Percentiles rank a stretch among this genome's conserved stretches.
Evolutionary conservation across 2,888 invertebrate species (phyloP).

Genomic region (Zygothrica quintamaculata): DNA sequence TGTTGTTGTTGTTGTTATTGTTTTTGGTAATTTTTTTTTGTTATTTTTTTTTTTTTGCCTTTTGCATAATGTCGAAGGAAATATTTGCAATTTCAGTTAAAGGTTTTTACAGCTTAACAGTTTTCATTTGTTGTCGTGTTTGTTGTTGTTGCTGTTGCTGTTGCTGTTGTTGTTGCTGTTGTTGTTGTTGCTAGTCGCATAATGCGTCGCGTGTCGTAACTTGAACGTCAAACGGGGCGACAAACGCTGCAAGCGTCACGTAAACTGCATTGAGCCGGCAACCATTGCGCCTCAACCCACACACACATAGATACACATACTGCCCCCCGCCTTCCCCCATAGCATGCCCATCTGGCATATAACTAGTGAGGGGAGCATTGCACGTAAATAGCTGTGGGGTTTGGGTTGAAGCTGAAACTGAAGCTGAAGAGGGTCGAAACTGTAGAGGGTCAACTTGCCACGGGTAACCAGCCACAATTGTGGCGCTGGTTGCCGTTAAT

Average conservation of each 20-base stretch:
- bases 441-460: no score
- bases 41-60: constrained; percentile 4
- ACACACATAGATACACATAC: no score
- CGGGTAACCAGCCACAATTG: no score
- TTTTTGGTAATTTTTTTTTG: constrained; percentile 28
- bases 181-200: constrained; percentile 53
- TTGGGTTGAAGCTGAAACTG: no score
- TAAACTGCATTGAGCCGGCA: constrained; percentile 58
- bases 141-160: constrained; percentile 29
- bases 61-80: constrained; percentile 63
- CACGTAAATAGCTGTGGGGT: no score
- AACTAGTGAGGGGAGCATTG: background rate
- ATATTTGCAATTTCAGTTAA: constrained; percentile 55
- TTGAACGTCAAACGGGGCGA: constrained; percentile 25
- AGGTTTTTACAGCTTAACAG: constrained; percentile 57
- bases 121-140: constrained; percentile 45
- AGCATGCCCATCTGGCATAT: no score
- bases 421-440: no score
- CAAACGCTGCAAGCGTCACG: constrained; percentile 52
- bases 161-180: constrained; percentile 25
- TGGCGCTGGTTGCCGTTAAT: constrained; percentile 20
- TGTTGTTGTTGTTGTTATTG: constrained; percentile 2
- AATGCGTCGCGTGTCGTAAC: constrained; percentile 75
- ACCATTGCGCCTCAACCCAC: constrained; percentile 14
- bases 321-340: no score